Percentiles rank a stretch among this genome's conserved stretches.
Conservation (phyloP, 2,113 vertebrate genomes). For the Apeltes quadracus region DNA sequence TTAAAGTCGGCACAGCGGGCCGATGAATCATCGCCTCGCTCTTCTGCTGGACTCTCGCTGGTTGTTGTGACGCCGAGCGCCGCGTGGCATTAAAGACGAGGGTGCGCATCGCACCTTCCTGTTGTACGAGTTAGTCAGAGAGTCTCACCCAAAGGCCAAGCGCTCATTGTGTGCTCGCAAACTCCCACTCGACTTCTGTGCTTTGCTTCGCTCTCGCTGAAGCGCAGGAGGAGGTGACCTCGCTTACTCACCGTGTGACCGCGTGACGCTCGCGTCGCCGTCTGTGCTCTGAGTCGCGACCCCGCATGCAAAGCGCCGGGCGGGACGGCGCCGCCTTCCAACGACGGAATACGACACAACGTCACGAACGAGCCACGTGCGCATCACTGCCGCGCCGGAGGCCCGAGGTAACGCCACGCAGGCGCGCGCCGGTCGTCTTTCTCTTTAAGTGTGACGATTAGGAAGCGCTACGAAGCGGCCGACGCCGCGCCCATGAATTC, state of each 20-base stretch:
- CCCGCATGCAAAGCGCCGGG: slow-evolving; percentile 10
- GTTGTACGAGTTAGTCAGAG: slow-evolving; percentile 20
- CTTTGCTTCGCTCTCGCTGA: slow-evolving; percentile 21
- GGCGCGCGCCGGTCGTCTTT: slow-evolving; percentile 3
- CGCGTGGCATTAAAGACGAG: slow-evolving; percentile 20
- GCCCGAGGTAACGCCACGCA: slow-evolving; percentile 8
- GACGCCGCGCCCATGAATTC: no score
- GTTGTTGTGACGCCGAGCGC: slow-evolving; percentile 8
- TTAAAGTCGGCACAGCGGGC: slow-evolving; percentile 10
- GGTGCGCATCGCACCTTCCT: no score
- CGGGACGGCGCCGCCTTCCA: background rate
- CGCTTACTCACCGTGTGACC: no score
- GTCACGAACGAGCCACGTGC: background rate
- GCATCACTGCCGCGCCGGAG: background rate
- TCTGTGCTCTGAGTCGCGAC: slow-evolving; percentile 20
- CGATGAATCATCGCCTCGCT: slow-evolving; percentile 20
- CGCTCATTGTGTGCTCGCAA: slow-evolving; percentile 34
- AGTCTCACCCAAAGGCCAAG: slow-evolving; percentile 43
- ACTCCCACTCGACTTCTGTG: slow-evolving; percentile 59
- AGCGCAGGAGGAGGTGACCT: slow-evolving; percentile 16
- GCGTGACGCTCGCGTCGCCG: slow-evolving; percentile 8
- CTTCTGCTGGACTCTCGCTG: slow-evolving; percentile 22
- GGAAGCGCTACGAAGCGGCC: no score
- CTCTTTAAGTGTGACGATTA: slow-evolving; percentile 9
- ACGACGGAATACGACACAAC: slow-evolving; percentile 18